Percentiles rank a stretch among this genome's conserved stretches.
Evolutionary conservation across 2,113 vertebrate species (phyloP).

Genomic region (Mustela lutreola): DNA sequence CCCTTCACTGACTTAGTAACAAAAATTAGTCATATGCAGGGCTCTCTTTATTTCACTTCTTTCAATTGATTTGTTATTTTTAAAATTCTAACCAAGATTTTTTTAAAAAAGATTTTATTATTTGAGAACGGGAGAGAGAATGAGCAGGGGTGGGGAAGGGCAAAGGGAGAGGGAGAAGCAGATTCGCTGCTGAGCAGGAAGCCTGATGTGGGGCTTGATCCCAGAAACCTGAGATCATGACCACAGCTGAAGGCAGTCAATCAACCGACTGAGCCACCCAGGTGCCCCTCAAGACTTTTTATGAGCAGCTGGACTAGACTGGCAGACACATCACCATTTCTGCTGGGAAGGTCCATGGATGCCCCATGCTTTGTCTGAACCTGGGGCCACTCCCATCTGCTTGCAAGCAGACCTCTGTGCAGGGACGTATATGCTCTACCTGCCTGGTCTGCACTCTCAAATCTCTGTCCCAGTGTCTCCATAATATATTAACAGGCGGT

Average conservation of each 20-base stretch:
- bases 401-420: not conserved
- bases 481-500: slow-evolving; percentile 76
- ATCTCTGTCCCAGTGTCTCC: slow-evolving; percentile 55
- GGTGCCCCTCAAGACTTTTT: not conserved
- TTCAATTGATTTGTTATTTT: not conserved
- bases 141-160: too few relatives aligned
- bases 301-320: not conserved
- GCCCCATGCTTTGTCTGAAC: not conserved
- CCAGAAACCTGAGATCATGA: not conserved
- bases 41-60: not conserved
- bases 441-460: not conserved
- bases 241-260: not conserved
- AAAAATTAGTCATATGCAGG: not conserved
- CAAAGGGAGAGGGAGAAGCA: too few relatives aligned
- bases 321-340: not conserved
- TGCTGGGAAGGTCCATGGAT: not conserved
- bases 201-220: not conserved
- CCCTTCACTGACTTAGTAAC: not conserved
- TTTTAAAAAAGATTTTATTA: not conserved
- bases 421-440: not conserved
- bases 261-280: not conserved
- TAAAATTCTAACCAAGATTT: not conserved
- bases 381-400: not conserved
- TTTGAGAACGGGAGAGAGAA: too few relatives aligned
- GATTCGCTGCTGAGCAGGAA: not conserved